Evolutionary conservation across 2,888 invertebrate species (phyloP).

Genomic region (Eledone cirrhosa): DNA sequence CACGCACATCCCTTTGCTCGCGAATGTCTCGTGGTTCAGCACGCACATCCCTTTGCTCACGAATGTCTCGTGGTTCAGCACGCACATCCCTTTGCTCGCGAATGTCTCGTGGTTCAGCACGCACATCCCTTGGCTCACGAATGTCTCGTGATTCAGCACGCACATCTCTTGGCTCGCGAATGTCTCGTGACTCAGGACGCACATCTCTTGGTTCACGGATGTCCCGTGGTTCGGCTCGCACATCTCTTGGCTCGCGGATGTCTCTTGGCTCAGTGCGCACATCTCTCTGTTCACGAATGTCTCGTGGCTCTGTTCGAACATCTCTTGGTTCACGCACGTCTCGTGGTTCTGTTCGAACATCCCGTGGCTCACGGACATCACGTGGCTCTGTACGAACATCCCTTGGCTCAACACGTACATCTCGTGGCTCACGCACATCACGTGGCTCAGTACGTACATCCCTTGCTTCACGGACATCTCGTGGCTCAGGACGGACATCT

Average conservation of each 20-base stretch:
- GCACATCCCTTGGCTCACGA: neutral
- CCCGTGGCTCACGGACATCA: neutral
- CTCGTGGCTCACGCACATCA: conserved; percentile 20
- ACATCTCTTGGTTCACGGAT: conserved; percentile 11
- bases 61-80: neutral
- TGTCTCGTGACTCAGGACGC: conserved; percentile 1
- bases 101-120: neutral
- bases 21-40: neutral
- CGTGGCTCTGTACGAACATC: neutral
- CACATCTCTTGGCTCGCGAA: neutral
- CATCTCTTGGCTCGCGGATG: conserved; percentile 21
- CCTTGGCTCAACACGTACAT: conserved; percentile 25
- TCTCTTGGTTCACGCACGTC: neutral
- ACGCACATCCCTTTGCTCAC: neutral
- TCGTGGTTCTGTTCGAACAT: neutral
- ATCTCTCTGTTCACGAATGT: conserved; percentile 20
- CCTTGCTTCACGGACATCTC: neutral
- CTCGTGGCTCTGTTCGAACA: neutral
- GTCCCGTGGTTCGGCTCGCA: conserved; percentile 15
- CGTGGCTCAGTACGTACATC: neutral
- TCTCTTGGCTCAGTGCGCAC: conserved; percentile 17
- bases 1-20: neutral
- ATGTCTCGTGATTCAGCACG: conserved; percentile 22
- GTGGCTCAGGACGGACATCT: neutral
- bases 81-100: too few relatives aligned